Evolutionary conservation across 2,888 invertebrate genomes (phyloP).

Genomic region (Dexiosoma caninum): DNA sequence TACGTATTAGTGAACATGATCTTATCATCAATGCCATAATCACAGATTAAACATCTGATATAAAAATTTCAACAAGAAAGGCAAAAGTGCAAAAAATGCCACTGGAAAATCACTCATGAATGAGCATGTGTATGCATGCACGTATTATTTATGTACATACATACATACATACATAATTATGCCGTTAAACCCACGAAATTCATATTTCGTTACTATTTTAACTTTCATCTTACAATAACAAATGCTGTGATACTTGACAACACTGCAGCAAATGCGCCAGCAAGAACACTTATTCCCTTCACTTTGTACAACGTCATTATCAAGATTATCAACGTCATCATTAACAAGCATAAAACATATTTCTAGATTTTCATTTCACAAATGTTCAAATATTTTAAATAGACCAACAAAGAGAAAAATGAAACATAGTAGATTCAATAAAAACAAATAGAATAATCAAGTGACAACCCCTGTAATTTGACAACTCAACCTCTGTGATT

Average conservation of each 20-base stretch:
- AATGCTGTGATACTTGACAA: constrained; percentile 56
- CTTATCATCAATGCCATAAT: constrained; percentile 57
- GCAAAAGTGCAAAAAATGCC: constrained; percentile 2
- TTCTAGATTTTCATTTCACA: constrained; percentile 69
- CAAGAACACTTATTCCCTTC: constrained; percentile 33
- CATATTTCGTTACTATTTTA: constrained; percentile 6
- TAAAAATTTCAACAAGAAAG: constrained; percentile 10
- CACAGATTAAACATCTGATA: constrained; percentile 65
- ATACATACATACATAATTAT: too few relatives aligned
- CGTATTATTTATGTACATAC: background rate
- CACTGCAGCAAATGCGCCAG: constrained; percentile 42
- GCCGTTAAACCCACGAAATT: constrained; percentile 34
- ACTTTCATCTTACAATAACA: constrained; percentile 48
- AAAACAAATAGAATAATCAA: constrained; percentile 56
- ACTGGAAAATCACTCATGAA: background rate
- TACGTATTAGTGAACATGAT: constrained; percentile 27
- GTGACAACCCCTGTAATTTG: constrained; percentile 68
- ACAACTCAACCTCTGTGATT: constrained; percentile 59
- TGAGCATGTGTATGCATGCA: background rate
- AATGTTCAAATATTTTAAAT: constrained; percentile 75
- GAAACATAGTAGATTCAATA: constrained; percentile 13
- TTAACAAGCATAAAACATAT: constrained; percentile 75
- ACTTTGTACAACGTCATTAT: constrained; percentile 29
- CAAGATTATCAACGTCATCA: constrained; percentile 60
- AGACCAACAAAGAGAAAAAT: constrained; percentile 18